A percentile compares a stretch with the other conserved stretches of the same genome.
Conservation (phyloP, 2,113 vertebrate genomes). For the Halcyon malimbica region DNA sequence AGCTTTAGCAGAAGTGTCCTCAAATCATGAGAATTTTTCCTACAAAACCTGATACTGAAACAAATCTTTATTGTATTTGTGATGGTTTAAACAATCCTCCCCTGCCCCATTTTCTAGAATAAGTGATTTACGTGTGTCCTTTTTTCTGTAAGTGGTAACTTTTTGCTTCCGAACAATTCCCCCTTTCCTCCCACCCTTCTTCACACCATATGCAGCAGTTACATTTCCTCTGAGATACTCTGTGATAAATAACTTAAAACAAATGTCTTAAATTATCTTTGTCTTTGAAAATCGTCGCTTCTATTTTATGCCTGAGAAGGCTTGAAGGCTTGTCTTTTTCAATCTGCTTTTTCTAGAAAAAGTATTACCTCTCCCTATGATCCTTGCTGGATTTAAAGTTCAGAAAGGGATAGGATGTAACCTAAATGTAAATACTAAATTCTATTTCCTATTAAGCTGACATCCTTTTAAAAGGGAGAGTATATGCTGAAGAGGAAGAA, state of each 20-base stretch:
- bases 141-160: background rate
- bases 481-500: slow-evolving; percentile 10
- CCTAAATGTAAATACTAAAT: background rate
- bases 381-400: background rate
- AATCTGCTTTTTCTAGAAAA: background rate
- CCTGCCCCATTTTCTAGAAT: background rate
- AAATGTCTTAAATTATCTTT: background rate
- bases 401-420: background rate
- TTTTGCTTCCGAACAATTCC: background rate
- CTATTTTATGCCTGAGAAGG: background rate
- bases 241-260: background rate
- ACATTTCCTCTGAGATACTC: background rate
- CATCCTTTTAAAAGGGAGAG: background rate
- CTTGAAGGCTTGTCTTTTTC: background rate
- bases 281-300: background rate
- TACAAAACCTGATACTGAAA: background rate
- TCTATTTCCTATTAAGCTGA: background rate
- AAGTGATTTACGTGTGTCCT: background rate
- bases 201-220: background rate
- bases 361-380: background rate
- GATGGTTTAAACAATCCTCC: background rate
- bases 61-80: background rate
- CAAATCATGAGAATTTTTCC: background rate
- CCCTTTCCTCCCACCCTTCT: background rate
- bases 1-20: background rate